Percentiles rank a stretch among this genome's conserved stretches.
phyloP scores from a whole-genome alignment of 2,113 vertebrate genomes.

The Daboia siamensis region DNA sequence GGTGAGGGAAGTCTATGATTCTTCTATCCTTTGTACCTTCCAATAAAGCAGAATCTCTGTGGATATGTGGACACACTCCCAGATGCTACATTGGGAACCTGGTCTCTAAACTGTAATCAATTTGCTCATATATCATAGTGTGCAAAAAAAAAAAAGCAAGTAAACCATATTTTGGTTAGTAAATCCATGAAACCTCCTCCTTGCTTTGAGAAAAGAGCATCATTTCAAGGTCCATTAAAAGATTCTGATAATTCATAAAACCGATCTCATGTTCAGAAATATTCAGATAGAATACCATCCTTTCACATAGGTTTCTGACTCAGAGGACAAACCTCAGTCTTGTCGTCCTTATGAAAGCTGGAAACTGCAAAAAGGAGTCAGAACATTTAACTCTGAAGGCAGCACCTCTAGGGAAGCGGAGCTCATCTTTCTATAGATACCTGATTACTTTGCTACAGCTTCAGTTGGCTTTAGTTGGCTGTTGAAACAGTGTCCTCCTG shows the following conservation, averaged over 20 bases:
- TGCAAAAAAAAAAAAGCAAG: background rate
- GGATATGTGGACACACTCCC: background rate
- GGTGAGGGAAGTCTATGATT: background rate
- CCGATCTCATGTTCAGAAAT: background rate
- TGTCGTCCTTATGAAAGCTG: too few species aligned
- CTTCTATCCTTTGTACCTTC: background rate
- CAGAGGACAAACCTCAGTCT: background rate
- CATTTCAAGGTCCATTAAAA: background rate
- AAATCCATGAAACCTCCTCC: background rate
- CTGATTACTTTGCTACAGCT: too few species aligned
- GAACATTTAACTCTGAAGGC: too few species aligned
- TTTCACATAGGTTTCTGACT: background rate
- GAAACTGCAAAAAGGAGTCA: too few species aligned
- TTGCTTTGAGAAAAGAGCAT: background rate
- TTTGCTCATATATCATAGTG: too few species aligned
- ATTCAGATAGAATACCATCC: background rate
- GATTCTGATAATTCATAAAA: background rate
- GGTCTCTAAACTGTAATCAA: background rate
- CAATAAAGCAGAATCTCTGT: background rate
- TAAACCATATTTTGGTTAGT: background rate
- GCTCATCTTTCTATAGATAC: too few species aligned
- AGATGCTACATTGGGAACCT: background rate
- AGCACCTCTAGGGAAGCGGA: too few species aligned
- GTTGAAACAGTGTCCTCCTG: too few species aligned
- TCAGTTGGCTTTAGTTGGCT: too few species aligned